These are phyloP conservation scores for Cephus pulcher DNA, from an alignment of 2,888 invertebrate genomes.

Conservation along the genomic window DNA sequence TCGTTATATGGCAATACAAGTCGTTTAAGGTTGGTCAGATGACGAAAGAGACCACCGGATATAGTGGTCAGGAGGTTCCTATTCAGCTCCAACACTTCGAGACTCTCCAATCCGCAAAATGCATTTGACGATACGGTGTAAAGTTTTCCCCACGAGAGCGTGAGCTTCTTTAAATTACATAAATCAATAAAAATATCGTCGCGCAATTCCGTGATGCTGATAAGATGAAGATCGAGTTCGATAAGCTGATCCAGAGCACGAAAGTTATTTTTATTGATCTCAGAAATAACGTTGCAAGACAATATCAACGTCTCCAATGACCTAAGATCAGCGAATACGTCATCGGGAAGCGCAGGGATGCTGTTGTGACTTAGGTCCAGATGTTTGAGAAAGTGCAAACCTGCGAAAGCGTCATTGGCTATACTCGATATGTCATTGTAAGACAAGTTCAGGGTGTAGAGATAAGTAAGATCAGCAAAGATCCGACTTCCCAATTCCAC, in stretches of 20 bases:
- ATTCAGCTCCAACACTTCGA: neutral
- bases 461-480: conserved; percentile 6
- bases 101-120: neutral
- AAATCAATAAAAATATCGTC: conserved; percentile 11
- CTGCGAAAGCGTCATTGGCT: conserved; percentile 11
- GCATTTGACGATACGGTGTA: neutral
- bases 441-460: conserved; percentile 10
- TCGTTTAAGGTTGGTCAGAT: neutral
- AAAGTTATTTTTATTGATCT: conserved; percentile 9
- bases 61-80: neutral
- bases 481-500: conserved; percentile 9
- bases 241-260: conserved; percentile 2
- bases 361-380: conserved; percentile 17
- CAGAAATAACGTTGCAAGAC: conserved; percentile 16
- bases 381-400: conserved; percentile 10
- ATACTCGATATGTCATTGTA: conserved; percentile 17
- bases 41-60: neutral
- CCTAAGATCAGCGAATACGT: conserved; percentile 5
- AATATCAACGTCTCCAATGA: conserved; percentile 4
- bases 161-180: conserved; percentile 11
- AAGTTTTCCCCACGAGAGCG: neutral
- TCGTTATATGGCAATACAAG: neutral
- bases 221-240: conserved; percentile 15
- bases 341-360: conserved; percentile 6
- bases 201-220: conserved; percentile 14